Base-by-base conservation (phyloP, 2,797 vertebrate species). In the Phoebastria nigripes region DNA sequence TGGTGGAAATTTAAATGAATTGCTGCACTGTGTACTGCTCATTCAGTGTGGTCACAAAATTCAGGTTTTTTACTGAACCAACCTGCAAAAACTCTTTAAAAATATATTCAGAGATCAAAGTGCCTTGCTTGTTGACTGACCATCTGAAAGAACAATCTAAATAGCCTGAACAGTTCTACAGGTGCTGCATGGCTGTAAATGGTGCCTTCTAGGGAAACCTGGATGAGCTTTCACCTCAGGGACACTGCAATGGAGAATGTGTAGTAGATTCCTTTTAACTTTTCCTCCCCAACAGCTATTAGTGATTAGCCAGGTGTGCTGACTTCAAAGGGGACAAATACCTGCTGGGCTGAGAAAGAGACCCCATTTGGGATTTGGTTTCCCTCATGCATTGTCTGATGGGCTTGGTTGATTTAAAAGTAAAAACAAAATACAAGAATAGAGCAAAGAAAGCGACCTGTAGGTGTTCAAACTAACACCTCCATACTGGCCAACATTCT, bases 221-320 rank as follows among this genome's bases (percentile, higher is more conserved):
- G 49, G 51, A 26, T 62, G 52, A 73, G 56, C 46, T 55, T 24
- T 73, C 90, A 66, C 82, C 87, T 29, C 39, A 4, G 55, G 90
- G 74, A 72, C 15, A 1, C 76, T 49, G 54, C 52, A 4, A 0
- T 1, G 4, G 51, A 66, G 71, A 56, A 80, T 0, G 9, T 9
- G n/a, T 31, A 69, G 52, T 19, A 10, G n/a, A 56, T 72, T 69
- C 88, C 84, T 85, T 89, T 92, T 20, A 83, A 70, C 55, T 74
- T 55, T 74, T 90, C 44, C 33, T 93, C 72, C 86, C 92, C 97
- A 78, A 35, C 90, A 96, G 96, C 97, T 97, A 96, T 98, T 98
- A 97, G 98, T 97, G 98, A 98, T 98, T 98, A 98, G 98, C 97
- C 62, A 96, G 97, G 97, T 98, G 98, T 77, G 80, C 97, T 61